Percentiles rank a stretch among this genome's conserved stretches.
phyloP scores from a whole-genome alignment of 2,888 invertebrate species.

The Prenolepis imparis region DNA sequence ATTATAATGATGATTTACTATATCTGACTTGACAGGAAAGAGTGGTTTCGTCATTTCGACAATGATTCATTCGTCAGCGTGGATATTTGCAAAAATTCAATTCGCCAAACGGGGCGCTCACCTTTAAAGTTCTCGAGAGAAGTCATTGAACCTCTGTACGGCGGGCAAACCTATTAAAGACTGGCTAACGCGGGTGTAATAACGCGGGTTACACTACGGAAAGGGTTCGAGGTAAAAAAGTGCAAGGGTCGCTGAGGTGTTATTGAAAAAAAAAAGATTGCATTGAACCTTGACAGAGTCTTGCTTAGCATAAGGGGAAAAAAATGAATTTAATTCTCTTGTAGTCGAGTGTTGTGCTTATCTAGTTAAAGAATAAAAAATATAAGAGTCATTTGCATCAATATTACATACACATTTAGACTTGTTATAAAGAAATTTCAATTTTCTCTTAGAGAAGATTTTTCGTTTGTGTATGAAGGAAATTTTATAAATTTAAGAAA shows the following conservation, averaged over 20 bases:
- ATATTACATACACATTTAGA: background rate
- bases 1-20: background rate
- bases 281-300: slow-evolving; percentile 66
- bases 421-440: slow-evolving; percentile 3
- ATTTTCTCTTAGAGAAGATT: background rate
- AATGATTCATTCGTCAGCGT: background rate
- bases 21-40: background rate
- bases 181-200: slow-evolving; percentile 66
- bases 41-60: background rate
- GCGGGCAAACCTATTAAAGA: slow-evolving; percentile 75
- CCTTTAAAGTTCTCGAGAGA: slow-evolving; percentile 70
- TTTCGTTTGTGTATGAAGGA: background rate
- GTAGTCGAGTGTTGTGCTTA: slow-evolving; percentile 6
- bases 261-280: slow-evolving; percentile 67
- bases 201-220: slow-evolving; percentile 65
- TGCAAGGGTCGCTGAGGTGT: slow-evolving; percentile 68
- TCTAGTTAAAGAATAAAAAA: slow-evolving; percentile 8
- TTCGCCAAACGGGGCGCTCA: slow-evolving; percentile 27
- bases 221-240: slow-evolving; percentile 73
- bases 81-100: slow-evolving; percentile 9
- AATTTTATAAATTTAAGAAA: background rate
- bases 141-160: slow-evolving; percentile 70
- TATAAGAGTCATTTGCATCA: background rate
- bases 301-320: slow-evolving; percentile 54
- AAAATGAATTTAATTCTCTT: slow-evolving; percentile 39